Percentiles rank a stretch among this genome's conserved stretches.
These are phyloP conservation scores for Ornithoptera alexandrae DNA, from an alignment of 2,888 invertebrate species.

Conservation along the genomic window DNA sequence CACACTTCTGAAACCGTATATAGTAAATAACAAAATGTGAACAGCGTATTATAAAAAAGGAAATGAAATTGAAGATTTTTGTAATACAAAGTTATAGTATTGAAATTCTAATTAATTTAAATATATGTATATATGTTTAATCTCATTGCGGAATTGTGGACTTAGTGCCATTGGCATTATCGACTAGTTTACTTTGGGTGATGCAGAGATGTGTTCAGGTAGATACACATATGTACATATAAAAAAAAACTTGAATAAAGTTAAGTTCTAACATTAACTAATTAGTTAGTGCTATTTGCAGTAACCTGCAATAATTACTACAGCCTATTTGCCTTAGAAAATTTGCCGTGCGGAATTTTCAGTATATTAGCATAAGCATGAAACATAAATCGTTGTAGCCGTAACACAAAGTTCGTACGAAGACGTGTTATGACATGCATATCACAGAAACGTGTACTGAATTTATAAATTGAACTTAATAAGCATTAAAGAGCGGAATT, in stretches of 20 bases:
- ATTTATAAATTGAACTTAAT: constrained; percentile 58
- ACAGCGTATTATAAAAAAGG: too few species aligned
- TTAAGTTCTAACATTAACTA: background rate
- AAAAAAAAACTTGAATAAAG: background rate
- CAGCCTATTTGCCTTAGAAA: constrained; percentile 5
- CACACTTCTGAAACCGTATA: too few species aligned
- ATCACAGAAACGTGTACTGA: constrained; percentile 34
- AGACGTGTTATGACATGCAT: constrained; percentile 37
- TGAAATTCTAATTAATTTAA: too few species aligned
- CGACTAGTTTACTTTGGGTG: too few species aligned
- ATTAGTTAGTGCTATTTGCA: too few species aligned
- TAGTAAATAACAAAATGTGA: too few species aligned
- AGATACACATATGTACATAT: background rate
- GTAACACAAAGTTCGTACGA: constrained; percentile 24
- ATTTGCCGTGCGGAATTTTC: background rate
- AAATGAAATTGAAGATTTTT: too few species aligned
- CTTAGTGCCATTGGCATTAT: too few species aligned
- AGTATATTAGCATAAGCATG: constrained; percentile 10
- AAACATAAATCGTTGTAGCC: constrained; percentile 17
- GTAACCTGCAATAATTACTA: background rate
- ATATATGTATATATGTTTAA: too few species aligned
- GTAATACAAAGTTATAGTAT: too few species aligned
- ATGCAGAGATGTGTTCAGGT: too few species aligned
- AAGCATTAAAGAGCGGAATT: constrained; percentile 49
- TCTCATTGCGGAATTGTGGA: too few species aligned